Evolutionary conservation across 2,797 vertebrate genomes (phyloP).

Genomic region (Pangasius larnaudii): DNA sequence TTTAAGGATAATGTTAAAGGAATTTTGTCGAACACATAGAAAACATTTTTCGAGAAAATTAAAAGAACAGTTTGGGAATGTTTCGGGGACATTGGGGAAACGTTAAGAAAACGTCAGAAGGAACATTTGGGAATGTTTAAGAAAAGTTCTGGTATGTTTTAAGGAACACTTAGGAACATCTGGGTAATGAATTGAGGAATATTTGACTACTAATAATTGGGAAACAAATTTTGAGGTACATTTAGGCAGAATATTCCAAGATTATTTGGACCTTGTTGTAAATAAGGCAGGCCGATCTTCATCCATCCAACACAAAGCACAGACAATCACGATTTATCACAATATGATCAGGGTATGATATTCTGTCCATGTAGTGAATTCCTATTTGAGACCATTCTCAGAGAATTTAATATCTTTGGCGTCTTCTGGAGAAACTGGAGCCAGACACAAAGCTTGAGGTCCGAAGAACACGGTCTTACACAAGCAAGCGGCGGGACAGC

Average conservation of each 20-base stretch:
- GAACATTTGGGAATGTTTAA: neutral
- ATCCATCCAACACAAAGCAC: neutral
- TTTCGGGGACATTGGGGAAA: neutral
- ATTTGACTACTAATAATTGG: neutral
- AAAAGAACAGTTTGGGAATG: neutral
- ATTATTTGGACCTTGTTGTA: neutral
- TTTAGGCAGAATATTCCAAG: neutral
- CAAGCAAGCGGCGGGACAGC: neutral
- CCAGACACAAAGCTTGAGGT: conserved; percentile 13
- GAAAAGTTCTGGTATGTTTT: neutral
- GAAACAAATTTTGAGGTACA: neutral
- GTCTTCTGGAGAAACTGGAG: conserved; percentile 7
- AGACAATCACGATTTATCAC: neutral
- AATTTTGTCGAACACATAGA: neutral
- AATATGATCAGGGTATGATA: neutral
- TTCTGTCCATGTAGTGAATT: neutral
- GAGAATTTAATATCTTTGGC: neutral
- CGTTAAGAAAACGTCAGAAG: too few species aligned
- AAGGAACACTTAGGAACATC: neutral
- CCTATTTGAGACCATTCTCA: neutral
- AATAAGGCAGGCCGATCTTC: neutral
- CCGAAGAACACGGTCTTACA: conserved; percentile 15
- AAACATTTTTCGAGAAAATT: neutral
- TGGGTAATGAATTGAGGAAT: neutral
- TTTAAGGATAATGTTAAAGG: neutral